Evolutionary conservation across 2,888 invertebrate genomes (phyloP).

Genomic region (Sinotaia quadrata): DNA sequence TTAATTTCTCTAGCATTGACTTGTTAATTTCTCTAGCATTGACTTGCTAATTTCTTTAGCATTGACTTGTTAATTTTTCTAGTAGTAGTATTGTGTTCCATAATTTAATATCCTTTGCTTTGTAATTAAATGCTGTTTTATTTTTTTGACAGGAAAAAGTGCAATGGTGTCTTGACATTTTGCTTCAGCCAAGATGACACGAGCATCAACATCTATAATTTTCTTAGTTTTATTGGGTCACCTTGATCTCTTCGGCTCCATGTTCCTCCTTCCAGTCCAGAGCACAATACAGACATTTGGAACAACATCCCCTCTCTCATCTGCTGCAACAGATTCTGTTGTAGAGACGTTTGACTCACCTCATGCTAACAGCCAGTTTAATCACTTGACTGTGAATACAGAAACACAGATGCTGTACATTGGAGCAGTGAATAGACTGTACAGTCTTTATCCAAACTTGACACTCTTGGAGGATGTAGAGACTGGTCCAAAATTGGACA

Average conservation of each 20-base stretch:
- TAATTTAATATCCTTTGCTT: too few species aligned
- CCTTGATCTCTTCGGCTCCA: neutral
- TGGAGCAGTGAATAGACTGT: constrained; percentile 92
- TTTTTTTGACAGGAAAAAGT: constrained; percentile 16
- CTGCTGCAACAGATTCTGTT: constrained; percentile 2
- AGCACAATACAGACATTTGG: too few species aligned
- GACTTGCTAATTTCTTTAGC: too few species aligned
- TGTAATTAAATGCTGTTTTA: too few species aligned
- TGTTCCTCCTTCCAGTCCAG: constrained; percentile 4
- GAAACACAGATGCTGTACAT: constrained; percentile 80
- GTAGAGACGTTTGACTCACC: constrained; percentile 23
- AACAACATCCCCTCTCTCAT: neutral
- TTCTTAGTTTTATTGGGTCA: neutral
- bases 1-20: too few species aligned
- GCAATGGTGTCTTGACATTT: constrained; percentile 25
- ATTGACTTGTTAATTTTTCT: too few species aligned
- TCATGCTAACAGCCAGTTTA: constrained; percentile 8
- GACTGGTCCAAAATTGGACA: constrained; percentile 80
- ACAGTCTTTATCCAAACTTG: constrained; percentile 91
- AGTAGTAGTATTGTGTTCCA: too few species aligned
- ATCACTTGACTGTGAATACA: constrained; percentile 30
- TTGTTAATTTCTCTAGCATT: too few species aligned
- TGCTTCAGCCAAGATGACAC: constrained; percentile 5
- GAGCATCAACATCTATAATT: neutral
- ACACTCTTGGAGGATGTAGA: constrained; percentile 81